Conservation (phyloP, 1,140 invertebrate genomes). For the Calycopis cecrops region DNA sequence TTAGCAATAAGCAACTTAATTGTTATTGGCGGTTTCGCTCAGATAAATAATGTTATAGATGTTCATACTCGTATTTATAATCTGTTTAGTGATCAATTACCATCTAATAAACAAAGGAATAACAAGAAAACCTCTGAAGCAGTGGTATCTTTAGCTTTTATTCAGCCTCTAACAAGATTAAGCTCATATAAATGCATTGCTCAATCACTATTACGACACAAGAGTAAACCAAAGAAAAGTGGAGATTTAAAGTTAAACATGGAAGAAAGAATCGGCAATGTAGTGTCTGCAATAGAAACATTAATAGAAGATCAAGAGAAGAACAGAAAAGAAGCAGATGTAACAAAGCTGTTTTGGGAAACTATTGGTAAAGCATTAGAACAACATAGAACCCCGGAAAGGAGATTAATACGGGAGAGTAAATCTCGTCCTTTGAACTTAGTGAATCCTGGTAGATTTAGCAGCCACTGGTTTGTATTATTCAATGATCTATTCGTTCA, state of each 20-base stretch:
- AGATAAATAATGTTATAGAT: slow-evolving; percentile 79
- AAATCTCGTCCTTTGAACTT: slow-evolving; percentile 81
- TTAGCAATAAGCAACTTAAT: slow-evolving; percentile 84
- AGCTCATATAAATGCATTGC: slow-evolving; percentile 76
- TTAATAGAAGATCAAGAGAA: slow-evolving; percentile 79
- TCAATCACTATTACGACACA: slow-evolving; percentile 64
- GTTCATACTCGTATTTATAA: slow-evolving; percentile 76
- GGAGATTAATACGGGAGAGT: slow-evolving; percentile 87
- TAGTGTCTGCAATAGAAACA: slow-evolving; percentile 76
- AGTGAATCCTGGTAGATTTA: slow-evolving; percentile 80
- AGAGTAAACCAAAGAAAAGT: slow-evolving; percentile 51
- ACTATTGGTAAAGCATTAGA: slow-evolving; percentile 81
- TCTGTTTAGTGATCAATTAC: slow-evolving; percentile 76
- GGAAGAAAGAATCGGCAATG: slow-evolving; percentile 67
- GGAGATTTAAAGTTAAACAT: slow-evolving; percentile 47
- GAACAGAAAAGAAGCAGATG: slow-evolving; percentile 79
- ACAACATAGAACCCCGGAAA: slow-evolving; percentile 78
- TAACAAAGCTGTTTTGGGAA: slow-evolving; percentile 87
- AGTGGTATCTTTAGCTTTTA: slow-evolving; percentile 75
- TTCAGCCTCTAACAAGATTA: slow-evolving; percentile 77
- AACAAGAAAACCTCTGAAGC: slow-evolving; percentile 76
- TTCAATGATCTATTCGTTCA: slow-evolving; percentile 86
- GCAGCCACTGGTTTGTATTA: slow-evolving; percentile 85
- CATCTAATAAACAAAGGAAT: slow-evolving; percentile 74
- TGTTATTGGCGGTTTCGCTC: slow-evolving; percentile 82